These are phyloP conservation scores for Limnodromus scolopaceus DNA, from an alignment of 2,797 vertebrate genomes.

Conservation along the genomic window DNA sequence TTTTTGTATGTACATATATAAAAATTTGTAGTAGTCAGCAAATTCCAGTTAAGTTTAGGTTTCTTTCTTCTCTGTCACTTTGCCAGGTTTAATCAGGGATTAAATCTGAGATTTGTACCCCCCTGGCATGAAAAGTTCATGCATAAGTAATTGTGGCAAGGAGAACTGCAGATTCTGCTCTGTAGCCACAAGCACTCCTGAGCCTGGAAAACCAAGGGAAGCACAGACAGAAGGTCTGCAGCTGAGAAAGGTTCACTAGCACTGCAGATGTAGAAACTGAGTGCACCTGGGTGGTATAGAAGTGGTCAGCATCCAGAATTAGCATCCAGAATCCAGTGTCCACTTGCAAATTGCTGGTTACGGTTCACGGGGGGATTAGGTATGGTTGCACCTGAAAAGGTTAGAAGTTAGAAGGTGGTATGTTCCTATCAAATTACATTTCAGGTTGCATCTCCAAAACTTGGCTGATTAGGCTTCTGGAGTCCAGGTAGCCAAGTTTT, in stretches of 20 bases:
- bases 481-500: neutral
- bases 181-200: neutral
- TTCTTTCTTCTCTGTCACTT: neutral
- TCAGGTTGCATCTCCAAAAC: neutral
- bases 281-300: neutral
- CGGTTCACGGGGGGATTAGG: neutral
- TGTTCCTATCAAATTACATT: neutral
- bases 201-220: neutral
- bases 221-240: neutral
- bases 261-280: neutral
- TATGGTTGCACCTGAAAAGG: neutral
- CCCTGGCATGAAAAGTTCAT: neutral
- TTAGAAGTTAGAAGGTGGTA: neutral
- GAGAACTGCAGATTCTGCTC: neutral
- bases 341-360: neutral
- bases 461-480: neutral
- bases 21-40: neutral
- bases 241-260: neutral
- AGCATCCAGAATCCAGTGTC: neutral
- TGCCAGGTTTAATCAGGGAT: neutral
- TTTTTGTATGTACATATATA: neutral
- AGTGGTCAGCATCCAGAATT: neutral
- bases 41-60: neutral
- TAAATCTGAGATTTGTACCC: neutral
- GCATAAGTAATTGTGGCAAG: neutral